Conservation (phyloP, 1,140 invertebrate species). For the Ceratosolen solmsi region DNA sequence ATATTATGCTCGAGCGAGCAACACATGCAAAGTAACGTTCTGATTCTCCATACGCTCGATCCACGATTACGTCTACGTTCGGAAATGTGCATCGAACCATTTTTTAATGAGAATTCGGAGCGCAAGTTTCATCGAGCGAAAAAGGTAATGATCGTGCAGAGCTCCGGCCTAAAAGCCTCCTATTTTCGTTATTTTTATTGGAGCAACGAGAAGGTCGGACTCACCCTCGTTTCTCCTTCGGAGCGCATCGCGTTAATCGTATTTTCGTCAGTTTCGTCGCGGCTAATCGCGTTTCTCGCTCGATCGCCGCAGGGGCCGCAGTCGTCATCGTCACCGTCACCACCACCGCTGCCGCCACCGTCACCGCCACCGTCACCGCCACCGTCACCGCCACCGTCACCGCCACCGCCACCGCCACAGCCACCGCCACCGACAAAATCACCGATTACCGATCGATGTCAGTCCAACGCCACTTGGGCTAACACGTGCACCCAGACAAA, state of each 20-base stretch:
- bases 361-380: no score
- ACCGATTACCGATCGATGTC: not conserved
- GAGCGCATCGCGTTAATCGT: constrained; percentile 51
- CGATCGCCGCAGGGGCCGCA: not conserved
- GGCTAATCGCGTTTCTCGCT: constrained; percentile 30
- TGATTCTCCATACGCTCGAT: not conserved
- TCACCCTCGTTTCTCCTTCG: not conserved
- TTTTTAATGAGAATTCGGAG: not conserved
- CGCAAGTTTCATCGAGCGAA: not conserved
- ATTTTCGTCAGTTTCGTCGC: constrained; percentile 47
- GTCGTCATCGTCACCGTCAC: no score
- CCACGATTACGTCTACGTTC: not conserved
- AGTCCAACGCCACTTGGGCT: not conserved
- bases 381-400: not conserved
- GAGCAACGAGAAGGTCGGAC: not conserved
- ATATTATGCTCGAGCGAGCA: not conserved
- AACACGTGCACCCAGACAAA: not conserved
- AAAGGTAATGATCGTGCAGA: not conserved
- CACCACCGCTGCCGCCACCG: no score
- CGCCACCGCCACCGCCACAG: not conserved
- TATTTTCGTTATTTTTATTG: no score
- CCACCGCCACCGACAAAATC: no score
- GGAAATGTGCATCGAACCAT: not conserved
- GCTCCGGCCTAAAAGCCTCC: no score
- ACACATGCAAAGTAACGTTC: not conserved